Percentiles rank a stretch among this genome's conserved stretches.
Conservation (phyloP, 1,140 invertebrate genomes). For the Homalodisca vitripennis region DNA sequence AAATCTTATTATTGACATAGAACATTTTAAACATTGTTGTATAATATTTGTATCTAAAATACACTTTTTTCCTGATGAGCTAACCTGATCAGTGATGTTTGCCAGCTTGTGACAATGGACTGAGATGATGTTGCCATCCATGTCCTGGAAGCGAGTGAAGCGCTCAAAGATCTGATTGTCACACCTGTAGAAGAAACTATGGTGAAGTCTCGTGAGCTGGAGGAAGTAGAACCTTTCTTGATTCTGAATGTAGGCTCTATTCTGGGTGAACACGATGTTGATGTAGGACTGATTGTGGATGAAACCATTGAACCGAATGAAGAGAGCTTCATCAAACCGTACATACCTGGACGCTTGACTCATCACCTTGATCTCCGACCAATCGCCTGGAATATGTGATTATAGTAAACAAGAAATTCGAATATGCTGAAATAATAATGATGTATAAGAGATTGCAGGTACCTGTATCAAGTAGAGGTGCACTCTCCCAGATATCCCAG, state of each 20-base stretch:
- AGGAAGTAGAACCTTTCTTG: slow-evolving; percentile 22
- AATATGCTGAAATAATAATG: neutral
- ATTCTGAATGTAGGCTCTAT: slow-evolving; percentile 18
- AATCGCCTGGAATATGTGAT: neutral
- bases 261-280: slow-evolving; percentile 18
- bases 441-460: neutral
- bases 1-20: too few relatives aligned
- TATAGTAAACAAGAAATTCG: neutral
- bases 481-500: neutral
- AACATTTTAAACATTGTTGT: too few relatives aligned
- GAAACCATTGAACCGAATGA: slow-evolving; percentile 18
- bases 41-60: neutral
- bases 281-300: slow-evolving; percentile 20
- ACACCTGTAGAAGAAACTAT: slow-evolving; percentile 20
- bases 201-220: neutral
- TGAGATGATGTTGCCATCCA: slow-evolving; percentile 14
- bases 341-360: neutral
- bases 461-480: slow-evolving; percentile 21
- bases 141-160: slow-evolving; percentile 14
- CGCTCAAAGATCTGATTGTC: slow-evolving; percentile 23
- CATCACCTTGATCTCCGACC: slow-evolving; percentile 18
- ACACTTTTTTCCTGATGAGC: neutral
- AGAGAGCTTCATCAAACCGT: neutral
- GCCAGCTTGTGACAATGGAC: slow-evolving; percentile 11
- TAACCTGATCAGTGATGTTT: slow-evolving; percentile 10